Conservation (phyloP, 2,888 invertebrate genomes). For the Diadegma fenestrale region DNA sequence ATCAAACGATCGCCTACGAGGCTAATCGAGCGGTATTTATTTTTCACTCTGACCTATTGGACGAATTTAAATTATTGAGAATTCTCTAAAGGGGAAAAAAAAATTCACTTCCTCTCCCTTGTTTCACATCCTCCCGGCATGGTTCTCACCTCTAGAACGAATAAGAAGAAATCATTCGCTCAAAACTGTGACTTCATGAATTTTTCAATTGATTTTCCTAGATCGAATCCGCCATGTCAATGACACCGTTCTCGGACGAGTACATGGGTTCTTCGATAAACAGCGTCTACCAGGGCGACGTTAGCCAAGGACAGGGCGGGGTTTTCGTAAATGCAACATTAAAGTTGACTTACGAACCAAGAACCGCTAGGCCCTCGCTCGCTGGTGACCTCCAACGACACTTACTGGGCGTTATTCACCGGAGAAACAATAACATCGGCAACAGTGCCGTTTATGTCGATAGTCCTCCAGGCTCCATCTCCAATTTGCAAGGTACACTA, state of each 20-base stretch:
- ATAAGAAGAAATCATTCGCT: no score
- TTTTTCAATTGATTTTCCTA: slow-evolving; percentile 78
- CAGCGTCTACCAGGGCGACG: slow-evolving; percentile 91
- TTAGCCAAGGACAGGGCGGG: slow-evolving; percentile 89
- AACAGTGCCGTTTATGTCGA: slow-evolving; percentile 94
- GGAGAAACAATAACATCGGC: slow-evolving; percentile 95
- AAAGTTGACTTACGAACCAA: slow-evolving; percentile 86
- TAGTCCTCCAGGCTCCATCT: slow-evolving; percentile 92
- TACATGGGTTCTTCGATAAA: slow-evolving; percentile 94
- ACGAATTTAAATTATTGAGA: neutral
- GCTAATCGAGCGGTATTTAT: slow-evolving; percentile 91
- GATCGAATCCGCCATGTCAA: slow-evolving; percentile 96
- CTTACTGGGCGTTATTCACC: slow-evolving; percentile 92
- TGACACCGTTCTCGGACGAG: slow-evolving; percentile 95
- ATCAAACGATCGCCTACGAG: slow-evolving; percentile 93
- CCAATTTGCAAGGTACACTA: slow-evolving; percentile 88
- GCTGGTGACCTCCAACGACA: slow-evolving; percentile 93
- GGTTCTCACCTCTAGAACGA: neutral
- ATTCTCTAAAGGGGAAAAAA: neutral
- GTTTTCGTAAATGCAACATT: slow-evolving; percentile 95
- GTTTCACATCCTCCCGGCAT: neutral
- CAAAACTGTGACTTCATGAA: neutral
- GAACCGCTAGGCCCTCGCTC: slow-evolving; percentile 88
- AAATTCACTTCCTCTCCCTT: no score
- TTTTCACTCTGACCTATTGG: slow-evolving; percentile 3